Percentiles rank a stretch among this genome's conserved stretches.
These are phyloP conservation scores for Atopsyche davidsoni DNA, from an alignment of 1,140 invertebrate species.

Conservation along the genomic window DNA sequence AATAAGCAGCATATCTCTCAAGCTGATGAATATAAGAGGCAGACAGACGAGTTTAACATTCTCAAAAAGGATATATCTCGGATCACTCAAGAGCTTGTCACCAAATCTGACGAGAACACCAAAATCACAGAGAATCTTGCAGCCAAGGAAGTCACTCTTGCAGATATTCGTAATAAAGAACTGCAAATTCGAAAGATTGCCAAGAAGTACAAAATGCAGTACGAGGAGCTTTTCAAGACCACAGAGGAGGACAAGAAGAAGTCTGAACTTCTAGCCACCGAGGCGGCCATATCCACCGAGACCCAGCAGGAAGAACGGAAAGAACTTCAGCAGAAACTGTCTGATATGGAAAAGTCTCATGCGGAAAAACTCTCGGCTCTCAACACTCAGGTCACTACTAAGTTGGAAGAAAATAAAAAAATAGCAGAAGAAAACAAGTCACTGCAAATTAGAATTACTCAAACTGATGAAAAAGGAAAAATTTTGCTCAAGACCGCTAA, in stretches of 20 bases:
- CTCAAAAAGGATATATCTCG: conserved; percentile 44
- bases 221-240: conserved; percentile 62
- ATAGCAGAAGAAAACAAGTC: conserved; percentile 64
- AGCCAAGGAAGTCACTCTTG: conserved; percentile 61
- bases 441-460: conserved; percentile 55
- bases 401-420: conserved; percentile 59
- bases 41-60: conserved; percentile 47
- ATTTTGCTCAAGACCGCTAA: conserved; percentile 65
- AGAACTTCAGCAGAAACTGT: conserved; percentile 37
- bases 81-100: conserved; percentile 51
- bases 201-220: conserved; percentile 86
- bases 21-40: conserved; percentile 50
- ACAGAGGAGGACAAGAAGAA: conserved; percentile 59
- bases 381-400: conserved; percentile 50
- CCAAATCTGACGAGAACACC: conserved; percentile 56
- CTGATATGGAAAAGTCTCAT: conserved; percentile 41
- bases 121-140: conserved; percentile 64
- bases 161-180: conserved; percentile 70
- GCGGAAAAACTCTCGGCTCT: conserved; percentile 56
- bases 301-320: conserved; percentile 31
- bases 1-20: conserved; percentile 49
- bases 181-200: conserved; percentile 84
- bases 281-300: conserved; percentile 43
- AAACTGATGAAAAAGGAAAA: conserved; percentile 69
- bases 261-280: conserved; percentile 39